Evolutionary conservation across 2,888 invertebrate species (phyloP).

Genomic region (Steinernema carpocapsae): DNA sequence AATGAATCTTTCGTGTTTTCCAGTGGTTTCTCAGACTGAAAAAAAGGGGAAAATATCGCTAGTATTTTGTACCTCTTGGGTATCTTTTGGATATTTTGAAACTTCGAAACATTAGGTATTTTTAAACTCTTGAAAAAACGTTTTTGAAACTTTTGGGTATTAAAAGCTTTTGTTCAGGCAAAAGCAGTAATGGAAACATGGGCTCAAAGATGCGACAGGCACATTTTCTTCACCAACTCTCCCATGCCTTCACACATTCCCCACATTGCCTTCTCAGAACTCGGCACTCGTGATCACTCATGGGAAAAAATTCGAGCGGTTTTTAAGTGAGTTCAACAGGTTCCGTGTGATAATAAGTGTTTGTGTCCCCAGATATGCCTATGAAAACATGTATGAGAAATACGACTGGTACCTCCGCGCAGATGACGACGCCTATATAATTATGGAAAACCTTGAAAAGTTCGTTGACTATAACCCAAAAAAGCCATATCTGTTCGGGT

Average conservation of each 20-base stretch:
- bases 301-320: conserved; percentile 62
- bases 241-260: conserved; percentile 52
- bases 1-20: conserved; percentile 9
- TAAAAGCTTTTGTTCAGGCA: conserved; percentile 45
- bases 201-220: conserved; percentile 58
- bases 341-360: too few relatives aligned
- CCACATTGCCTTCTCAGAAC: conserved; percentile 53
- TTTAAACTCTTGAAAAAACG: not conserved
- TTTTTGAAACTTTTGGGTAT: not conserved
- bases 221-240: conserved; percentile 59
- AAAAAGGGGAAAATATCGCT: too few relatives aligned
- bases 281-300: conserved; percentile 55
- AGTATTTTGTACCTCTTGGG: not conserved
- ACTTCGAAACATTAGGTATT: too few relatives aligned
- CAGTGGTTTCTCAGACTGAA: too few relatives aligned
- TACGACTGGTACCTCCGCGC: conserved; percentile 63
- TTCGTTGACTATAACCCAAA: conserved; percentile 49
- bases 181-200: conserved; percentile 55
- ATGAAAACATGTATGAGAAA: conserved; percentile 45
- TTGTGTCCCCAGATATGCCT: conserved; percentile 44
- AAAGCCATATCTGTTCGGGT: conserved; percentile 53
- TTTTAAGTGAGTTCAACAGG: conserved; percentile 45
- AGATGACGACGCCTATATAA: conserved; percentile 60
- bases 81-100: too few relatives aligned
- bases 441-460: conserved; percentile 56